Conservation (phyloP, 2,888 invertebrate species). For the Salticus scenicus region DNA sequence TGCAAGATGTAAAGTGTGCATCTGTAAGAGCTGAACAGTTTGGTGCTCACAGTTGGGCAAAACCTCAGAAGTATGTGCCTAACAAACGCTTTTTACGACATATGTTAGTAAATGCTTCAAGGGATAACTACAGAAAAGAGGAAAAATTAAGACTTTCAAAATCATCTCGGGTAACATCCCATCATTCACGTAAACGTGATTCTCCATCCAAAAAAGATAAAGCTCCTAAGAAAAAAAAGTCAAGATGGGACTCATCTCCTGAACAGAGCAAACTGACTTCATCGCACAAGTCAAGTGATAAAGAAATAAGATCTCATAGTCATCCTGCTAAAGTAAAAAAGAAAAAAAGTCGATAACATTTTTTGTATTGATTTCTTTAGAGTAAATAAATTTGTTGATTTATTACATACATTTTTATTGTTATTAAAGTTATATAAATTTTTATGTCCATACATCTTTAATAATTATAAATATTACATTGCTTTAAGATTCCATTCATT, state of each 20-base stretch:
- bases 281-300: neutral
- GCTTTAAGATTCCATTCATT: too few species aligned
- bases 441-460: too few species aligned
- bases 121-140: constrained; percentile 26
- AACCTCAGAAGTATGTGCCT: constrained; percentile 45
- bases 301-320: neutral
- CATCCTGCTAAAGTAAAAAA: neutral
- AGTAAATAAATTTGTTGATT: too few species aligned
- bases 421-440: too few species aligned
- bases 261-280: neutral
- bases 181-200: neutral
- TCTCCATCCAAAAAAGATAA: neutral
- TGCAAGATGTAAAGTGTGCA: constrained; percentile 55
- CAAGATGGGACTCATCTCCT: neutral
- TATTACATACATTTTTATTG: too few species aligned
- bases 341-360: neutral
- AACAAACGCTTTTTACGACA: constrained; percentile 52
- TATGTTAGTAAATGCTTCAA: constrained; percentile 44
- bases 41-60: constrained; percentile 65
- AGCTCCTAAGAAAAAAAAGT: neutral
- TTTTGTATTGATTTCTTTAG: too few species aligned
- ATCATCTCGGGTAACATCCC: neutral
- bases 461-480: too few species aligned
- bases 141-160: neutral
- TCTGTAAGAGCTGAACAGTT: constrained; percentile 53